Percentiles rank a stretch among this genome's conserved stretches.
Conservation (phyloP, 1,140 invertebrate species). For the Chionoecetes opilio region DNA sequence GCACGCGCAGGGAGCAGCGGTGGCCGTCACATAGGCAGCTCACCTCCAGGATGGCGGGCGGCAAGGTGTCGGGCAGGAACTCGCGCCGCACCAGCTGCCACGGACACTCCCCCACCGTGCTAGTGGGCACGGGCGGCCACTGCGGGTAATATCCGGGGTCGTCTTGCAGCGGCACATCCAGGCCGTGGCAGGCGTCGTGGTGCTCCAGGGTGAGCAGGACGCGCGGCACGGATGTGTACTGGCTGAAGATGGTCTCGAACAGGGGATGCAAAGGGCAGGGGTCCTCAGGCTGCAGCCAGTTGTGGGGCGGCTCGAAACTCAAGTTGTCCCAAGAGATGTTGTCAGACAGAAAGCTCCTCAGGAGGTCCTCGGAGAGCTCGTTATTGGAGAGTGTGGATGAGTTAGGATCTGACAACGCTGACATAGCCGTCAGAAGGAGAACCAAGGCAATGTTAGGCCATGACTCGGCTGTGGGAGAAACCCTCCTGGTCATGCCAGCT, state of each 20-base stretch:
- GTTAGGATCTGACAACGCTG: neutral
- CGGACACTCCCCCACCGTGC: slow-evolving; percentile 58
- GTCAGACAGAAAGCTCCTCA: neutral
- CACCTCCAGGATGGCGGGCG: slow-evolving; percentile 64
- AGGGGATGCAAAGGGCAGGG: slow-evolving; percentile 25
- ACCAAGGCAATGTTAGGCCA: neutral
- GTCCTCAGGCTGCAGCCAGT: slow-evolving; percentile 55
- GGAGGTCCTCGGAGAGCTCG: too few species aligned
- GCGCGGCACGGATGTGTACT: slow-evolving; percentile 50
- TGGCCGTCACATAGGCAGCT: slow-evolving; percentile 67
- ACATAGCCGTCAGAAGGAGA: neutral
- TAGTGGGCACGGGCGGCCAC: slow-evolving; percentile 49
- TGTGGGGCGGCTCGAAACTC: neutral
- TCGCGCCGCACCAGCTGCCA: slow-evolving; percentile 63
- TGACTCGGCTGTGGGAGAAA: neutral
- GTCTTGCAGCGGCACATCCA: slow-evolving; percentile 10
- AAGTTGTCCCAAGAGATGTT: neutral
- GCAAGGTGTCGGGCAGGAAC: slow-evolving; percentile 46
- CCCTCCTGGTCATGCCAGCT: neutral
- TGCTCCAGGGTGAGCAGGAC: neutral
- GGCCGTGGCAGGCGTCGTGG: slow-evolving; percentile 40
- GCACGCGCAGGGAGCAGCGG: slow-evolving; percentile 13
- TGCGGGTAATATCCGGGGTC: neutral
- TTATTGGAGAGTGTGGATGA: neutral
- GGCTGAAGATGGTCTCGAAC: slow-evolving; percentile 53